phyloP scores from a whole-genome alignment of 1,140 invertebrate genomes.

The Triops cancriformis region DNA sequence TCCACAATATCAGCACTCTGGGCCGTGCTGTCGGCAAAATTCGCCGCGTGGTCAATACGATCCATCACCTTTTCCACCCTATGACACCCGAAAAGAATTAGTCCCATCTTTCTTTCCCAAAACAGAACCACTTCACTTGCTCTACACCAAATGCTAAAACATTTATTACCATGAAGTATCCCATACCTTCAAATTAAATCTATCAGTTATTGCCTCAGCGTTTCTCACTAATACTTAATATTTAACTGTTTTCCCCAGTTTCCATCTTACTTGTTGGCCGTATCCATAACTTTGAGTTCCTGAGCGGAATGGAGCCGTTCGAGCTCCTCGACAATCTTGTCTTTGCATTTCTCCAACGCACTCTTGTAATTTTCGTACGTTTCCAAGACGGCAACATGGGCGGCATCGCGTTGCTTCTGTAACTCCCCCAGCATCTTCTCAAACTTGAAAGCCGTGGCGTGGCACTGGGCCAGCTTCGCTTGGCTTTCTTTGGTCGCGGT shows the following conservation, averaged over 20 bases:
- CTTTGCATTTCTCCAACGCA: slow-evolving; percentile 65
- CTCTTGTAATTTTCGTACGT: slow-evolving; percentile 69
- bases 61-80: slow-evolving; percentile 66
- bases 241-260: no score
- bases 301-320: slow-evolving; percentile 69
- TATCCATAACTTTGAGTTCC: slow-evolving; percentile 79
- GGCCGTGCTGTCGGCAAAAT: slow-evolving; percentile 66
- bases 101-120: not conserved
- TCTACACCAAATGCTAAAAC: no score
- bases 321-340: slow-evolving; percentile 63
- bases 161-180: no score
- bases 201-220: no score
- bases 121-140: not conserved
- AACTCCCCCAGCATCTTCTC: slow-evolving; percentile 72
- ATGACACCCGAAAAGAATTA: slow-evolving; percentile 28
- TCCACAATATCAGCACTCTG: slow-evolving; percentile 73
- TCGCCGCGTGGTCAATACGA: slow-evolving; percentile 72
- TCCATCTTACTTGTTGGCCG: slow-evolving; percentile 53
- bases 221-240: no score
- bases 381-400: slow-evolving; percentile 73
- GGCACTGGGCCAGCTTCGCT: slow-evolving; percentile 61
- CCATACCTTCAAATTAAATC: no score
- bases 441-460: slow-evolving; percentile 59
- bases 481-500: slow-evolving; percentile 61
- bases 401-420: slow-evolving; percentile 73